phyloP scores from a whole-genome alignment of 2,888 invertebrate genomes.

The Sinotaia quadrata region DNA sequence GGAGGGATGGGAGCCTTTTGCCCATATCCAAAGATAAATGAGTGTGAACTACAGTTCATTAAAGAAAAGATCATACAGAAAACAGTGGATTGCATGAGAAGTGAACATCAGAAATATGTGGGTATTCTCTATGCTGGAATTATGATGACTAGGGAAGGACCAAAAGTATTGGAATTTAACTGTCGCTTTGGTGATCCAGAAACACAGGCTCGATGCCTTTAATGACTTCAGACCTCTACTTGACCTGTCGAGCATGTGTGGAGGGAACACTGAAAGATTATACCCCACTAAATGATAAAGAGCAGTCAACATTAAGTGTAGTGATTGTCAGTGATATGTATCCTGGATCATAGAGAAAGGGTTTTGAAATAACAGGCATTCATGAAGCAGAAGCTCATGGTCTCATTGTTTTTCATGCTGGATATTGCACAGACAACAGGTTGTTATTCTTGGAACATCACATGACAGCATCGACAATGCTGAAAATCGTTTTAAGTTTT shows the following conservation, averaged over 20 bases:
- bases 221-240: slow-evolving; percentile 85
- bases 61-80: slow-evolving; percentile 83
- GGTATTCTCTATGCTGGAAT: slow-evolving; percentile 96
- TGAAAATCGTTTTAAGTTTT: slow-evolving; percentile 99
- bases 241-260: slow-evolving; percentile 81
- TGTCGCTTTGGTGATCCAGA: slow-evolving; percentile 99
- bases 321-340: slow-evolving; percentile 95
- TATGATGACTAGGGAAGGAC: slow-evolving; percentile 90
- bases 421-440: no score
- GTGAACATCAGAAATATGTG: slow-evolving; percentile 85
- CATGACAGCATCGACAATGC: slow-evolving; percentile 98
- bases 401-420: slow-evolving; percentile 86
- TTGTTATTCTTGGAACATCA: slow-evolving; percentile 92
- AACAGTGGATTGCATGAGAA: slow-evolving; percentile 84
- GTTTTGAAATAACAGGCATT: slow-evolving; percentile 81
- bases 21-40: slow-evolving; percentile 82
- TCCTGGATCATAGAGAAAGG: slow-evolving; percentile 91
- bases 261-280: slow-evolving; percentile 77
- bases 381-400: slow-evolving; percentile 36
- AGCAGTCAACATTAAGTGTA: slow-evolving; percentile 85
- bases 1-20: slow-evolving; percentile 99
- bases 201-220: slow-evolving; percentile 91
- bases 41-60: slow-evolving; percentile 59
- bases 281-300: slow-evolving; percentile 79
- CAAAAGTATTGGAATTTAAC: slow-evolving; percentile 95